Conservation (phyloP, 2,797 vertebrate species). For the Euthynnus affinis region DNA sequence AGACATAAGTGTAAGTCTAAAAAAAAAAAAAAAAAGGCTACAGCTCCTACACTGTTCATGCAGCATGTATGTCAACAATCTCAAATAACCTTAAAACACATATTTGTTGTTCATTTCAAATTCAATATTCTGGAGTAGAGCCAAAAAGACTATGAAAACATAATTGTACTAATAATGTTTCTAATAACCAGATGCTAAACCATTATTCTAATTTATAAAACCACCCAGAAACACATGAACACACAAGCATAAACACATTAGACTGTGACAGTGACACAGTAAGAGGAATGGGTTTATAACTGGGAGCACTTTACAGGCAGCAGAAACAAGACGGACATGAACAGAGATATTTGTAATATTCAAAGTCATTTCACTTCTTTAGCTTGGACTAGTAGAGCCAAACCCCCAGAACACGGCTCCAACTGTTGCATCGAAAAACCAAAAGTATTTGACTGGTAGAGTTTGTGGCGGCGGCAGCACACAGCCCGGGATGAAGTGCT, state of each 20-base stretch:
- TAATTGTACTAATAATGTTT: slow-evolving; percentile 36
- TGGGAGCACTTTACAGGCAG: not conserved
- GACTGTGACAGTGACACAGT: not conserved
- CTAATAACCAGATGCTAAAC: slow-evolving; percentile 61
- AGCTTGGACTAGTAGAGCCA: not conserved
- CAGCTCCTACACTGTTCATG: not conserved
- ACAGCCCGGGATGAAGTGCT: not conserved
- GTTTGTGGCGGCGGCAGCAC: not conserved
- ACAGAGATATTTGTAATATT: not conserved
- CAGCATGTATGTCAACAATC: not conserved
- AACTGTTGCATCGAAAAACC: not conserved
- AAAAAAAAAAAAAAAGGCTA: too few species aligned
- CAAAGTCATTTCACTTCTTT: not conserved
- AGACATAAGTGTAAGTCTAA: too few species aligned
- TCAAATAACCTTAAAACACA: slow-evolving; percentile 14
- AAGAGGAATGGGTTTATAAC: not conserved
- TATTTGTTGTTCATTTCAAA: slow-evolving; percentile 24
- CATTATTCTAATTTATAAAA: slow-evolving; percentile 57
- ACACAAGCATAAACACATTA: not conserved
- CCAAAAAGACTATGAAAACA: slow-evolving; percentile 42
- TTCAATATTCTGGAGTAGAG: slow-evolving; percentile 26
- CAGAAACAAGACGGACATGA: not conserved
- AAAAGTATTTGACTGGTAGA: not conserved
- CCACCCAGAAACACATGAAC: not conserved
- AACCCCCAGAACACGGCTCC: not conserved